Percentiles rank a stretch among this genome's conserved stretches.
These are phyloP conservation scores for Drosophila sechellia DNA, from an alignment of 1,140 invertebrate species.

Conservation along the genomic window DNA sequence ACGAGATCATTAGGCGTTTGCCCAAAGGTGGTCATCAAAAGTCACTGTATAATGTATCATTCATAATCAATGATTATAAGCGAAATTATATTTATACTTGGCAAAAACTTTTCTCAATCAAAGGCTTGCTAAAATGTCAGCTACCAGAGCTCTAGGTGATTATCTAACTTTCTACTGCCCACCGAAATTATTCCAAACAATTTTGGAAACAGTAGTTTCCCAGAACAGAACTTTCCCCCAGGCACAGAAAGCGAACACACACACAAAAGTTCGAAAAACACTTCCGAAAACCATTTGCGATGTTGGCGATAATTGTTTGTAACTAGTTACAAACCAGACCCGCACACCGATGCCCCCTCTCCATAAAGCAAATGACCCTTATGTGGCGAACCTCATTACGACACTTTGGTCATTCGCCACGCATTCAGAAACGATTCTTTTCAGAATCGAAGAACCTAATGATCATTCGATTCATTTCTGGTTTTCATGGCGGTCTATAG, in stretches of 20 bases:
- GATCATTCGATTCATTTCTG: slow-evolving; percentile 39
- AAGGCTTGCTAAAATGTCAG: not conserved
- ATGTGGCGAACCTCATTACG: slow-evolving; percentile 45
- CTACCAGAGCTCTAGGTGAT: slow-evolving; percentile 6
- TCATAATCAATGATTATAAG: too few species aligned
- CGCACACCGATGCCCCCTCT: slow-evolving; percentile 1
- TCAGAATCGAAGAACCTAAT: slow-evolving; percentile 10
- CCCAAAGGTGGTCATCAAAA: not conserved
- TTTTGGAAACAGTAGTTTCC: slow-evolving; percentile 50
- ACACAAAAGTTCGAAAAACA: slow-evolving; percentile 70
- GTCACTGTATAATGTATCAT: too few species aligned
- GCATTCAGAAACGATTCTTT: slow-evolving; percentile 16
- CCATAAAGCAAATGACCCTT: slow-evolving; percentile 44
- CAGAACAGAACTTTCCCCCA: slow-evolving; percentile 25
- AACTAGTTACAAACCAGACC: slow-evolving; percentile 42
- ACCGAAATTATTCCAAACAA: not conserved
- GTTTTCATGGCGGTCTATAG: slow-evolving; percentile 24
- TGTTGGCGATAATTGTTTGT: slow-evolving; percentile 69
- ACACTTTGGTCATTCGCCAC: slow-evolving; percentile 39
- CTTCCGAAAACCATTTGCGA: slow-evolving; percentile 77
- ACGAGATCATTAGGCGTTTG: slow-evolving; percentile 6
- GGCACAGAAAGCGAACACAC: slow-evolving; percentile 5
- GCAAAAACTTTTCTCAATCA: not conserved
- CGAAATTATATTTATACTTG: too few species aligned
- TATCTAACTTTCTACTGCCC: slow-evolving; percentile 2